Percentiles rank a stretch among this genome's conserved stretches.
phyloP scores from a whole-genome alignment of 2,797 vertebrate species.

The Pseudochromis fuscus region DNA sequence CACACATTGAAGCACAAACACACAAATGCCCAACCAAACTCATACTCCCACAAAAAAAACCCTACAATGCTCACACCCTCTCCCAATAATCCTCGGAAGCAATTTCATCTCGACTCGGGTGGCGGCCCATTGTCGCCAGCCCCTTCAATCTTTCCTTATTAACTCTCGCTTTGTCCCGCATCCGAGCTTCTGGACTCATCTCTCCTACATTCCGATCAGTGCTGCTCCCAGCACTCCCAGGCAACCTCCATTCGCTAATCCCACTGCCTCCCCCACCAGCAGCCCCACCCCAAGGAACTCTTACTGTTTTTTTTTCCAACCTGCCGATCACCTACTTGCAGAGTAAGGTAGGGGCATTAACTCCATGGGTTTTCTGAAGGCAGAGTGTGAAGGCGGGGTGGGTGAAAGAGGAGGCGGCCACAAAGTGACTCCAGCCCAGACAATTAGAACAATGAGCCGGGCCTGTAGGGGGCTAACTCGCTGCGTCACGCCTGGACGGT shows the following conservation, averaged over 20 bases:
- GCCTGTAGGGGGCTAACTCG: constrained; percentile 98
- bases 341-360: constrained; percentile 94
- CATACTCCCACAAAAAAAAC: constrained; percentile 81
- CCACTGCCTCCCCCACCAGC: constrained; percentile 82
- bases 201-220: constrained; percentile 94
- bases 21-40: constrained; percentile 80
- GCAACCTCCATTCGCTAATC: constrained; percentile 93
- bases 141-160: constrained; percentile 94
- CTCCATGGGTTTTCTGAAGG: constrained; percentile 85
- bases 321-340: constrained; percentile 96
- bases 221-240: constrained; percentile 91
- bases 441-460: constrained; percentile 96
- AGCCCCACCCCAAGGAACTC: constrained; percentile 84
- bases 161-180: constrained; percentile 91
- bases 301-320: constrained; percentile 88
- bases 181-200: constrained; percentile 92
- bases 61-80: constrained; percentile 84
- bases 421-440: constrained; percentile 91
- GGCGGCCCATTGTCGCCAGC: constrained; percentile 90
- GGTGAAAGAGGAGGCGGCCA: constrained; percentile 84
- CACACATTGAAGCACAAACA: constrained; percentile 61
- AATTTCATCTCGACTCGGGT: constrained; percentile 90
- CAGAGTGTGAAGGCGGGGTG: constrained; percentile 82
- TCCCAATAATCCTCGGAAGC: constrained; percentile 97
- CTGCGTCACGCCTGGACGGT: constrained; percentile 99